Evolutionary conservation across 2,113 vertebrate genomes (phyloP).

Genomic region (Paradisaea rubra): DNA sequence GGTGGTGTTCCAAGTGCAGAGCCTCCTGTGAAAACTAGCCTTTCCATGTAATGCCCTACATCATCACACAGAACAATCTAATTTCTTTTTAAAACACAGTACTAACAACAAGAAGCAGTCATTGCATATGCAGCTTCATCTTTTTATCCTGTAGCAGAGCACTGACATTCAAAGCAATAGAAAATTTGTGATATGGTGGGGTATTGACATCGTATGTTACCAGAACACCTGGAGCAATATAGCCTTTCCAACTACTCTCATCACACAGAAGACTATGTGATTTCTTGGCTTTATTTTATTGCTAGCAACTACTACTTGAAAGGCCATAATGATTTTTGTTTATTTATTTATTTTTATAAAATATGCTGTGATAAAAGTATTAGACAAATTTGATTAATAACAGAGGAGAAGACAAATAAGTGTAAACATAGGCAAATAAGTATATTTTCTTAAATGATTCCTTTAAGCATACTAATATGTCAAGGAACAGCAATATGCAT

Average conservation of each 20-base stretch:
- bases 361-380: conserved; percentile 7
- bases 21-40: not conserved
- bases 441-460: conserved; percentile 36
- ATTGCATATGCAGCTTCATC: not conserved
- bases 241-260: not conserved
- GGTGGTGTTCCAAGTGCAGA: not conserved
- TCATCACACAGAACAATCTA: not conserved
- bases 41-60: not conserved
- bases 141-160: not conserved
- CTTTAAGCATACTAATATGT: conserved; percentile 11
- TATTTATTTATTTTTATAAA: conserved; percentile 12
- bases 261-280: not conserved
- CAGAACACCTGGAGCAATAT: not conserved
- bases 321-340: not conserved
- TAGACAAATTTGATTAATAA: conserved; percentile 10
- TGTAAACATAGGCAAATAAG: conserved; percentile 10
- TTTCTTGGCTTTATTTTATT: conserved; percentile 44
- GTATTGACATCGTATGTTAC: not conserved
- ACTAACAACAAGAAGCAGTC: not conserved
- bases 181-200: not conserved
- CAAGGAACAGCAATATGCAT: not conserved
- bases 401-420: not conserved
- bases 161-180: not conserved
- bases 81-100: not conserved
- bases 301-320: conserved; percentile 32